A percentile compares a stretch with the other conserved stretches of the same genome.
phyloP scores from a whole-genome alignment of 2,888 invertebrate genomes.

The Microplitis manilae region DNA sequence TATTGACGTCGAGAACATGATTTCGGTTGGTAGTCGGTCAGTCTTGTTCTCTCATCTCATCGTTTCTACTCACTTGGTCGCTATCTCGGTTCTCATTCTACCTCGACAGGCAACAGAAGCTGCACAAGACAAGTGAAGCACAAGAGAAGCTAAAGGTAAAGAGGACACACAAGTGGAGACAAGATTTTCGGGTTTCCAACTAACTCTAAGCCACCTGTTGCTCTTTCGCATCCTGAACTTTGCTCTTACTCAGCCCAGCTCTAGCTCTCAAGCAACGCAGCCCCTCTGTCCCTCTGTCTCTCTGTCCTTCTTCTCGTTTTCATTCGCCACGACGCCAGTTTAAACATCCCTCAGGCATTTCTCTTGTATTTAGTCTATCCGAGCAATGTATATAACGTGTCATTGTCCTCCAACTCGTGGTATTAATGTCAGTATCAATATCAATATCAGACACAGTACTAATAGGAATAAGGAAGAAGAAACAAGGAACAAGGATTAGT shows the following conservation, averaged over 20 bases:
- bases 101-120: background rate
- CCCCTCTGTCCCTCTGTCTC: conserved; percentile 19
- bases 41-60: background rate
- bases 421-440: background rate
- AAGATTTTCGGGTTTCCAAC: conserved; percentile 49
- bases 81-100: too few species aligned
- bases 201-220: conserved; percentile 56
- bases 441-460: background rate
- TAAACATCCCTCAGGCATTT: conserved; percentile 2
- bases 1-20: conserved; percentile 3
- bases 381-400: background rate
- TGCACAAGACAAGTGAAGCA: conserved; percentile 9
- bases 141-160: conserved; percentile 26
- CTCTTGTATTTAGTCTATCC: background rate
- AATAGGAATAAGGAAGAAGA: background rate
- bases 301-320: background rate
- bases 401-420: background rate
- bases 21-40: background rate
- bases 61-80: too few species aligned
- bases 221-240: conserved; percentile 47
- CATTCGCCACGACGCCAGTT: background rate
- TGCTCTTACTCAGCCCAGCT: conserved; percentile 37
- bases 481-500: too few species aligned
- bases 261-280: conserved; percentile 1
- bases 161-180: conserved; percentile 15